Evolutionary conservation across 2,888 invertebrate genomes (phyloP), one percentile per base, ranked within the genome.

Genomic region (Pyrochroa serraticornis): DNA sequence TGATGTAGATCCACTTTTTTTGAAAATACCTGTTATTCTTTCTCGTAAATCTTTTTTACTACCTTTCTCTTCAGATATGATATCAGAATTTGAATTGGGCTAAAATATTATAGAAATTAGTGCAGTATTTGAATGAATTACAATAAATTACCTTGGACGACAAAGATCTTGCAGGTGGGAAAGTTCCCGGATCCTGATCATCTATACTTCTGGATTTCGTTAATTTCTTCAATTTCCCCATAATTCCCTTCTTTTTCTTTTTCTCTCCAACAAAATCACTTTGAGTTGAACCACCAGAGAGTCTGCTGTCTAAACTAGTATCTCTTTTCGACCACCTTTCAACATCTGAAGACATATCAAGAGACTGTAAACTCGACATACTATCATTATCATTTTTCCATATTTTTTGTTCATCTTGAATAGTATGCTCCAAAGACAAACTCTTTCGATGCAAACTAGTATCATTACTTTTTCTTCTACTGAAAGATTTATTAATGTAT

Each of bases 131-230:
- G 30, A 14, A 32, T 22, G 22, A 44, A 9, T 32, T 14, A 12
- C 2, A 9, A n/a, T 43, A 32, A 6, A 49, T 12, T 70, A 82
- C 82, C 81, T 84, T 85, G 44, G 84, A 84, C n/a, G 83, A 82
- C 31, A 84, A 79, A 55, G 65, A 62, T 63, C 69, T 67, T 34
- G 67, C 66, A n/a, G 75, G 71, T 31, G 77, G 69, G 63, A 77
- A 77, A 41, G 70, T 74, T 22, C 73, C 77, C 6, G 75, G 73
- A 70, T 79, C 79, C 63, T 84, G 85, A 73, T 90, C 90, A 71
- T 92, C 91, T 49, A 91, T 87, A 64, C 91, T 92, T 43, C 90
- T 86, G 1, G 93, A 91, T 78, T 93, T 94, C 1, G 93, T 93
- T 47, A 94, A 80, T 74, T 92, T 90, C 71, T 91, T 90, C 64